Evolutionary conservation across 2,113 vertebrate species (phyloP).

Genomic region (Phylloscopus whistleri): DNA sequence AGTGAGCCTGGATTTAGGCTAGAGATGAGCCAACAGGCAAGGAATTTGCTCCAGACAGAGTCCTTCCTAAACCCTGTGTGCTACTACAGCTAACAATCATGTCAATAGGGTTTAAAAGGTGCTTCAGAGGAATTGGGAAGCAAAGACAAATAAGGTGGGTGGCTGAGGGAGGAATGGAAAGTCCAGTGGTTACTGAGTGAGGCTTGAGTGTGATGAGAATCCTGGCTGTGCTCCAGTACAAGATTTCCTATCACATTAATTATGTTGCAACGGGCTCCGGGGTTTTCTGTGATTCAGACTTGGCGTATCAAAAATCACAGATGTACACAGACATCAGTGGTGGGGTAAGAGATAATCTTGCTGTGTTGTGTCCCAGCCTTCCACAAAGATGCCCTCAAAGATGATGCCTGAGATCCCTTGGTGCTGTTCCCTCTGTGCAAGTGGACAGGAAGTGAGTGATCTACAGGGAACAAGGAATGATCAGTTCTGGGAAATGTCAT

Average conservation of each 20-base stretch:
- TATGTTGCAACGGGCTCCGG: conserved; percentile 4
- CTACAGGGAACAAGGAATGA: not conserved
- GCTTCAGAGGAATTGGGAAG: conserved; percentile 30
- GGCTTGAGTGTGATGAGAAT: conserved; percentile 63
- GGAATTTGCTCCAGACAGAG: conserved; percentile 28
- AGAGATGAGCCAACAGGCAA: not conserved
- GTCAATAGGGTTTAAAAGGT: conserved; percentile 51
- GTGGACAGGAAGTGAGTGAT: not conserved
- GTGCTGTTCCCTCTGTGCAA: not conserved
- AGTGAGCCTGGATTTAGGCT: conserved; percentile 11
- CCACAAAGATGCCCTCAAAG: not conserved
- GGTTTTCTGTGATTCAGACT: conserved; percentile 7
- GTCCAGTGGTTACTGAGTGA: conserved; percentile 55
- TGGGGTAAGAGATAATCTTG: not conserved
- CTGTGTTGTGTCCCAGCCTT: not conserved
- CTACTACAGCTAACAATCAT: conserved; percentile 1
- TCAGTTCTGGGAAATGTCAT: not conserved
- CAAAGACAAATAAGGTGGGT: conserved; percentile 55
- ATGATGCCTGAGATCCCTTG: not conserved
- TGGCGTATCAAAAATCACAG: not conserved
- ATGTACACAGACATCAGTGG: not conserved
- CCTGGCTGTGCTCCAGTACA: conserved; percentile 41
- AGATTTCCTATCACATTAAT: conserved; percentile 55
- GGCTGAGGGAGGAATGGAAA: conserved; percentile 46
- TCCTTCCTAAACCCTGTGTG: not conserved